Percentiles rank a stretch among this genome's conserved stretches.
phyloP scores from a whole-genome alignment of 2,113 vertebrate genomes.

The Scortum barcoo region DNA sequence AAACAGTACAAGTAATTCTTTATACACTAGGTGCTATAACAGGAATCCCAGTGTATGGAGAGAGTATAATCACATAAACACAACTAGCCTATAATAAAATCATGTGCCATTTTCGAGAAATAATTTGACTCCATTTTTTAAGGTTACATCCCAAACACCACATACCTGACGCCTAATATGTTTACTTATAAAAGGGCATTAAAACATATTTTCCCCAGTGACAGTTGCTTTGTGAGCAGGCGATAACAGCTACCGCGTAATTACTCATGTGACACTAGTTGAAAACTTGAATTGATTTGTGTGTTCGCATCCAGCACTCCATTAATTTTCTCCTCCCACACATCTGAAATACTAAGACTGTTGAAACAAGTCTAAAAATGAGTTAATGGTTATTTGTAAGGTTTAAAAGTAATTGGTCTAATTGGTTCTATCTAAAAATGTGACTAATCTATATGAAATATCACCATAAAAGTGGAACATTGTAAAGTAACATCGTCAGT shows the following conservation, averaged over 20 bases:
- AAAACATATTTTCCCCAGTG: not conserved
- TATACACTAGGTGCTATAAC: too few relatives aligned
- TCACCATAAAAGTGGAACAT: not conserved
- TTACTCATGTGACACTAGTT: slow-evolving; percentile 30
- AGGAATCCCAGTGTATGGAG: too few relatives aligned
- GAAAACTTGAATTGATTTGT: slow-evolving; percentile 27
- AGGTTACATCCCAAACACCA: not conserved
- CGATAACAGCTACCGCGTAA: slow-evolving; percentile 20
- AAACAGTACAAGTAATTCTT: not conserved
- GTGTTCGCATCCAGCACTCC: slow-evolving; percentile 16
- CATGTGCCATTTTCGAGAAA: not conserved
- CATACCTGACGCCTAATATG: not conserved
- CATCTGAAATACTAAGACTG: not conserved
- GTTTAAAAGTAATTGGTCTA: not conserved
- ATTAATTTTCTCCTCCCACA: slow-evolving; percentile 10
- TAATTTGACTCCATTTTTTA: not conserved
- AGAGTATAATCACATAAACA: not conserved
- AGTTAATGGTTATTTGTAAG: not conserved
- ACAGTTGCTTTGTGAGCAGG: slow-evolving; percentile 25
- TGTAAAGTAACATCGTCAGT: not conserved
- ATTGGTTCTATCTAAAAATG: not conserved
- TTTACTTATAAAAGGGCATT: not conserved
- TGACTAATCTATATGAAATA: too few relatives aligned
- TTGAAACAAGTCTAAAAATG: not conserved
- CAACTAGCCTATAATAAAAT: not conserved